phyloP scores from a whole-genome alignment of 2,797 vertebrate genomes.

The Dendrocincla tyrannina region DNA sequence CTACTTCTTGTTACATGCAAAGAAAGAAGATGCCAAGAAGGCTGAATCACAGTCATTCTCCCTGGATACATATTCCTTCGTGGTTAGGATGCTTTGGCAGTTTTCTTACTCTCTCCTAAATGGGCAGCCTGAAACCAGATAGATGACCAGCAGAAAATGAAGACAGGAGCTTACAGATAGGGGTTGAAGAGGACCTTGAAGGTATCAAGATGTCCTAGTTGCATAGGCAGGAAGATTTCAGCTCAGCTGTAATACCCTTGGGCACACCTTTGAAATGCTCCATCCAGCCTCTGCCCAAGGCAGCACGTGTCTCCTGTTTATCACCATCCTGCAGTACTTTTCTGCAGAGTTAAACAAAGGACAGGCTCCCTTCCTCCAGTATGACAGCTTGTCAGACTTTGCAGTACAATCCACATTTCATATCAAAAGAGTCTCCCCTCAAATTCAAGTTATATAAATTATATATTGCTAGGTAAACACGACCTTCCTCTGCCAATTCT shows the following conservation, averaged over 20 bases:
- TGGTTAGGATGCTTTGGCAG: background rate
- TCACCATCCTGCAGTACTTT: background rate
- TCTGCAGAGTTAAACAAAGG: background rate
- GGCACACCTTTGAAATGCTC: background rate
- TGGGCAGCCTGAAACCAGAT: background rate
- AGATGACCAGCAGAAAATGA: background rate
- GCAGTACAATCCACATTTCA: conserved; percentile 7
- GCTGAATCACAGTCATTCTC: background rate
- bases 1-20: background rate
- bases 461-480: conserved; percentile 7
- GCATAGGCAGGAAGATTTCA: background rate
- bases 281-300: background rate
- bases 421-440: background rate
- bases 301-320: background rate
- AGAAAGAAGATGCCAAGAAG: background rate
- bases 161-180: background rate
- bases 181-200: background rate
- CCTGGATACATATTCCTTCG: background rate
- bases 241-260: background rate
- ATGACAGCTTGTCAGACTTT: conserved; percentile 32
- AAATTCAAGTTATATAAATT: conserved; percentile 24
- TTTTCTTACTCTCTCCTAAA: background rate
- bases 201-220: background rate
- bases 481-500: conserved; percentile 25
- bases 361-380: background rate